phyloP scores from a whole-genome alignment of 2,888 invertebrate genomes.

The Drosophila pseudotakahashii region DNA sequence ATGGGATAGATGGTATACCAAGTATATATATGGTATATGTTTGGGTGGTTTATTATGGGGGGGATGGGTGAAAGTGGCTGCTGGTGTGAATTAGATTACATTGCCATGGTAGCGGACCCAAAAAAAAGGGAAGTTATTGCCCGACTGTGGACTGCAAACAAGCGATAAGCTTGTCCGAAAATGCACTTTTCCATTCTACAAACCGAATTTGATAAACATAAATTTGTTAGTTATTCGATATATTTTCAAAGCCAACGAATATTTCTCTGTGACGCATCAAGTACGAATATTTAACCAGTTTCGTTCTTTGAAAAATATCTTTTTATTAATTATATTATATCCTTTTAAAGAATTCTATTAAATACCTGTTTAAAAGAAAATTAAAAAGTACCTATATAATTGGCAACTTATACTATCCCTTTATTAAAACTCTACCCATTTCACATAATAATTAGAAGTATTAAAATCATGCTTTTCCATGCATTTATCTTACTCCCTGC shows the following conservation, averaged over 20 bases:
- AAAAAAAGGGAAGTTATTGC: conserved; percentile 32
- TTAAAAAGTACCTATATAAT: too few relatives aligned
- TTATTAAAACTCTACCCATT: too few relatives aligned
- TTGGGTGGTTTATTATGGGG: neutral
- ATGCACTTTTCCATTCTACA: conserved; percentile 14
- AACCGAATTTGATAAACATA: conserved; percentile 5
- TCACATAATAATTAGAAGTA: too few relatives aligned
- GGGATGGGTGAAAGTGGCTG: conserved; percentile 20
- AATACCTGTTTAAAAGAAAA: too few relatives aligned
- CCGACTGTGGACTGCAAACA: conserved; percentile 55
- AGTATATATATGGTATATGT: too few relatives aligned
- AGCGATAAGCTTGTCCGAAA: conserved; percentile 59
- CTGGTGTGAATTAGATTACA: conserved; percentile 72
- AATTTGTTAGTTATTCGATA: neutral
- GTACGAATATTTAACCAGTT: too few relatives aligned
- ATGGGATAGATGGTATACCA: conserved; percentile 3
- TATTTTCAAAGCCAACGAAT: neutral
- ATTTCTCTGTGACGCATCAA: too few relatives aligned
- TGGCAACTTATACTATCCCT: too few relatives aligned
- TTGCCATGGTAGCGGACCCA: conserved; percentile 33
- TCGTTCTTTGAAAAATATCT: too few relatives aligned
- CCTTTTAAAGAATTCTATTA: too few relatives aligned
- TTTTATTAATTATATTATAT: too few relatives aligned
- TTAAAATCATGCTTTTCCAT: too few relatives aligned
- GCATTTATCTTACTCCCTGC: neutral